Conservation (phyloP, 2,888 invertebrate genomes). For the Chymomyza caudatula region DNA sequence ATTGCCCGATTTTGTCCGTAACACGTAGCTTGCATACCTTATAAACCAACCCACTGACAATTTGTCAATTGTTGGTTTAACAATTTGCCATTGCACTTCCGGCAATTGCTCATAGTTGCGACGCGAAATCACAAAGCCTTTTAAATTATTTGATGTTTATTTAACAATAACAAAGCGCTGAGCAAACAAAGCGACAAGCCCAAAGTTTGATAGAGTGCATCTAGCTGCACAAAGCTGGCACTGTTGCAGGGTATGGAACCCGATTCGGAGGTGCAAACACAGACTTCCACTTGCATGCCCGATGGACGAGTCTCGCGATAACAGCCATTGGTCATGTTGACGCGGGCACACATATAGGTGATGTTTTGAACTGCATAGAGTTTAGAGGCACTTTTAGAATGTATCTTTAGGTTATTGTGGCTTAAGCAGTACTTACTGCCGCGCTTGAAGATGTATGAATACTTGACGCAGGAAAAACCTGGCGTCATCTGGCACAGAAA, state of each 20-base stretch:
- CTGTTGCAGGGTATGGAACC: slow-evolving; percentile 79
- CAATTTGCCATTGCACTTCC: slow-evolving; percentile 36
- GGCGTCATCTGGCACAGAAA: slow-evolving; percentile 80
- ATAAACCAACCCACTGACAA: neutral
- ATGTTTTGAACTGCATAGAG: slow-evolving; percentile 81
- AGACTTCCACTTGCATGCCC: slow-evolving; percentile 79
- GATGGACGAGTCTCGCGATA: slow-evolving; percentile 79
- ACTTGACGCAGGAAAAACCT: slow-evolving; percentile 83
- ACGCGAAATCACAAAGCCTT: neutral
- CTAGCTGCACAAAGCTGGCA: slow-evolving; percentile 11
- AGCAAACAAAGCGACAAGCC: slow-evolving; percentile 39
- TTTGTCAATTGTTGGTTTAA: slow-evolving; percentile 12
- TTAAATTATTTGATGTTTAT: neutral
- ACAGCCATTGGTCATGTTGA: slow-evolving; percentile 81
- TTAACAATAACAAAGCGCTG: slow-evolving; percentile 27
- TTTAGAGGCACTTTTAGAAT: slow-evolving; percentile 1
- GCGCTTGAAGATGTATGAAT: slow-evolving; percentile 82
- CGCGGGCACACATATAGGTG: slow-evolving; percentile 85
- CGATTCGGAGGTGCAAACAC: slow-evolving; percentile 78
- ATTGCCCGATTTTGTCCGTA: neutral
- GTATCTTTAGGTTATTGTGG: neutral
- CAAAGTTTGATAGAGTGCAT: slow-evolving; percentile 4
- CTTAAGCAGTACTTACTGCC: slow-evolving; percentile 79
- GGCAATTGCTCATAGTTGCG: slow-evolving; percentile 11
- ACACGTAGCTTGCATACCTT: neutral